Base-by-base conservation (phyloP, 2,888 invertebrate genomes). In the Yponomeuta malinellus region DNA sequence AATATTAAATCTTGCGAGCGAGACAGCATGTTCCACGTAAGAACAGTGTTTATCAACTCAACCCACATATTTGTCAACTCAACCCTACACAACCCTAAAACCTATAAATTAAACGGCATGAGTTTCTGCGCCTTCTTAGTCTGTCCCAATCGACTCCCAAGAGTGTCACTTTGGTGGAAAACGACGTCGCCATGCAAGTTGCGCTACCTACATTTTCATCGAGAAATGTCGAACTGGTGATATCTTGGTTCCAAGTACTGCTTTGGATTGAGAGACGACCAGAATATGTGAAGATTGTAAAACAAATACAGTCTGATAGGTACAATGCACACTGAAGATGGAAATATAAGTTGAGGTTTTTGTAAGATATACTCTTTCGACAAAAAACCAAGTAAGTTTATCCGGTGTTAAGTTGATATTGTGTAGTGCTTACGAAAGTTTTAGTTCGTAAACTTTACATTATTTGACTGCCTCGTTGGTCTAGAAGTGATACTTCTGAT, bases 121-220 rank as follows among this genome's bases (percentile, higher is more conserved):
- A 59, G 52, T 15, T 59, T 59, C 52, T 59, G 52, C 15, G 3
- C 3, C 52, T 15, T 59, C 15, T 15, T 59, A 15, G 15, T 59
- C 12, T 59, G 52, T 59, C 15, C 12, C 52, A 15, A 59, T 59
- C 52, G 52, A 59, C 15, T 59, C 52, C 52, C 52, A 59, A 59
- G 52, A 59, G 52, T 59, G 52, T 59, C 52, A 59, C 52, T 59
- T 59, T 59, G 52, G 52, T 59, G 52, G 52, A 59, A 59, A 59
- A 59, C 52, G 52, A 59, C 52, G 52, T 59, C 52, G 52, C 52
- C 52, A 15, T 59, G 52, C 52, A 59, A 59, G 52, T 59, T 15
- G 15, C 52, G 15, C 52, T 59, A 59, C 52, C 52, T 12, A 59
- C 52, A 15, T 15, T 59, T 15, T 59, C 15, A 15, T 59, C 52